Conservation (phyloP, 2,888 invertebrate genomes). For the Harpalus rufipes region DNA sequence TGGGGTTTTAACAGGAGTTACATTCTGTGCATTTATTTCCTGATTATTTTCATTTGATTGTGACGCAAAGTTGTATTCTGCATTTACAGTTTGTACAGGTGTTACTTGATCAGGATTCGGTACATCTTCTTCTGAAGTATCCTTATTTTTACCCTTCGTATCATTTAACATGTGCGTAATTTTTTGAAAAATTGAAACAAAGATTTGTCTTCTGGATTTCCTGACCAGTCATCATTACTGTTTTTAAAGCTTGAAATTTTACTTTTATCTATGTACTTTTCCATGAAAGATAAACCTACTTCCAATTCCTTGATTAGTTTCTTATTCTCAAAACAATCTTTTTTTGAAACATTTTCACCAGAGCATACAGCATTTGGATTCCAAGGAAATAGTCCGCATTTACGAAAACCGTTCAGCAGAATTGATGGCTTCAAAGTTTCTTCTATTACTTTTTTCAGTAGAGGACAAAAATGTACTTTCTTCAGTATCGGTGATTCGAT, state of each 20-base stretch:
- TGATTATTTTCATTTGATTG: too few species aligned
- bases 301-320: neutral
- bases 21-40: too few species aligned
- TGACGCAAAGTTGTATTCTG: too few species aligned
- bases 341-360: slow-evolving; percentile 4
- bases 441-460: slow-evolving; percentile 70
- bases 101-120: too few species aligned
- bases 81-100: too few species aligned
- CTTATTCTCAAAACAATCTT: neutral
- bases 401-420: slow-evolving; percentile 70
- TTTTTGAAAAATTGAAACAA: neutral
- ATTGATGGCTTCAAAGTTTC: slow-evolving; percentile 68
- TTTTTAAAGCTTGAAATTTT: neutral
- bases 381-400: slow-evolving; percentile 71
- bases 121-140: too few species aligned
- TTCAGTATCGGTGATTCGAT: slow-evolving; percentile 69
- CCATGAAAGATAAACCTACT: neutral
- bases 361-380: slow-evolving; percentile 65
- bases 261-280: neutral
- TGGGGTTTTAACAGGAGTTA: too few species aligned
- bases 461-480: slow-evolving; percentile 70
- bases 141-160: neutral
- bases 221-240: neutral
- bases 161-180: neutral
- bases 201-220: neutral